Percentiles rank a stretch among this genome's conserved stretches.
Evolutionary conservation across 2,888 invertebrate genomes (phyloP).

Genomic region (Tenthredo notha): DNA sequence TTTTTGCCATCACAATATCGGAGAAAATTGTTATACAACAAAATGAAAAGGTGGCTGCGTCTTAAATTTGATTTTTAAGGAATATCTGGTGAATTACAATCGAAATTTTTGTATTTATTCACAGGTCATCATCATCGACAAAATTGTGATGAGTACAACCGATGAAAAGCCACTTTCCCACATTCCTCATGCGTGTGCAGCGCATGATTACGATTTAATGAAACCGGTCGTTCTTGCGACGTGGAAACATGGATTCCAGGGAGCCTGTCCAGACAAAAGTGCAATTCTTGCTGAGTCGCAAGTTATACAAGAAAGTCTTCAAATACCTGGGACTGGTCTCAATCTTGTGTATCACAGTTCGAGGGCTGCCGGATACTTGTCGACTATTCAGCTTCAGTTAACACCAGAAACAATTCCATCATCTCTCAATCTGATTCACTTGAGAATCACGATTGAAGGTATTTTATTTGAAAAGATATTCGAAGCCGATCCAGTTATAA

Average conservation of each 20-base stretch:
- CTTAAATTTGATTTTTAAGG: background rate
- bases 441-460: conserved; percentile 96
- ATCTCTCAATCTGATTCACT: conserved; percentile 91
- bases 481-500: conserved; percentile 97
- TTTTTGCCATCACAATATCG: conserved; percentile 8
- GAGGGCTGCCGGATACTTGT: conserved; percentile 94
- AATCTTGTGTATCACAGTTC: conserved; percentile 98
- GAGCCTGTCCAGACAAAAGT: conserved; percentile 95
- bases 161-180: conserved; percentile 87
- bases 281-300: conserved; percentile 94
- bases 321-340: conserved; percentile 96
- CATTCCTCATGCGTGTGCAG: conserved; percentile 89
- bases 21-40: conserved; percentile 9
- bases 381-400: conserved; percentile 94
- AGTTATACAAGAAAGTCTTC: conserved; percentile 96
- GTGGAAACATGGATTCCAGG: conserved; percentile 97
- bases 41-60: background rate
- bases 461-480: conserved; percentile 95
- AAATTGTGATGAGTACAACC: conserved; percentile 89
- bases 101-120: conserved; percentile 31
- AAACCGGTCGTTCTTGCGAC: conserved; percentile 95
- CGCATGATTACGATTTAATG: conserved; percentile 95
- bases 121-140: conserved; percentile 95
- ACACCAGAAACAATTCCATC: conserved; percentile 92
- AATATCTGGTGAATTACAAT: conserved; percentile 9